Evolutionary conservation across 1,140 invertebrate genomes (phyloP), one percentile per base, ranked within the genome.

Genomic region (Penaeus indicus): DNA sequence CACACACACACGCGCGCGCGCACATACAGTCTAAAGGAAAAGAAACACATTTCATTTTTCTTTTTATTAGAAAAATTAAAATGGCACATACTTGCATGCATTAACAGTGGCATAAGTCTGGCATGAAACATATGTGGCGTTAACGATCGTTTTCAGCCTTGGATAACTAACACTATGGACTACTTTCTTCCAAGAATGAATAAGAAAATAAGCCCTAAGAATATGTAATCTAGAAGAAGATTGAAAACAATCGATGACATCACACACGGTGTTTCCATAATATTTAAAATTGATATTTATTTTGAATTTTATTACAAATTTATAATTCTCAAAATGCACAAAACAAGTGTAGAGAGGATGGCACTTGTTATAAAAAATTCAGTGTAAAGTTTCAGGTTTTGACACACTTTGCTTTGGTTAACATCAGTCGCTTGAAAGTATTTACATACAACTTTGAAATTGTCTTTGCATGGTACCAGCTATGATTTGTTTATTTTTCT

Each of bases 31-130:
- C 54, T 13, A 13, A 7, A 54, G 54, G 54, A 54, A 54, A 54
- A 54, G 54, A 54, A 54, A 54, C 54, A 54, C 10, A 72, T 72
- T 25, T 16, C 78, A 54, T 80, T 80, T 80, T 47, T 80, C 78
- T 25, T 80, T 80, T 80, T 80, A 54, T 54, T 80, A 25, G 32
- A 80, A 80, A 80, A 80, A 80, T 80, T 80, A 80, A 80, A 80
- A 80, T 80, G 78, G 78, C 78, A 80, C 32, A 80, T 80, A 80
- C 54, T 61, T 80, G 78, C 78, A 80, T 80, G 78, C 78, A 80
- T 54, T 80, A 80, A 80, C 78, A 80, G 78, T 80, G 78, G 54
- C 78, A 80, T 80, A 47, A 80, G 54, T 54, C 54, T 80, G 78
- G 78, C 42, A 32, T 75, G 27, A 75, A 32, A 75, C 72, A 75